Percentiles rank a stretch among this genome's conserved stretches.
Conservation (phyloP, 2,113 vertebrate species). For the Dromiciops gliroides region DNA sequence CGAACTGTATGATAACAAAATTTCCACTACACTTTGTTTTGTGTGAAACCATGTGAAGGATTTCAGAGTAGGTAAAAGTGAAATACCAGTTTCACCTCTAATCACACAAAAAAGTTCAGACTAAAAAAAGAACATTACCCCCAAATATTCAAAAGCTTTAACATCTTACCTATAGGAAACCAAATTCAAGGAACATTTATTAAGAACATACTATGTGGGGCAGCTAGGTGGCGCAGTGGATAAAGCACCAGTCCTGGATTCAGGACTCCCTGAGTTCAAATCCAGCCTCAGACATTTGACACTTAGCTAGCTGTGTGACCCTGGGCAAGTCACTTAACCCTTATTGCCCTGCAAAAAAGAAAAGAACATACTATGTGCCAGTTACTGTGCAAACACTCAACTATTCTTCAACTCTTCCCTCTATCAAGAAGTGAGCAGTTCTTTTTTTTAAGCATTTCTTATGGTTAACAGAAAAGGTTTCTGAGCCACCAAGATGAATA, state of each 20-base stretch:
- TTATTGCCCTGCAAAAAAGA: too few relatives aligned
- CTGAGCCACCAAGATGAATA: not conserved
- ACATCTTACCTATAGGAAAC: not conserved
- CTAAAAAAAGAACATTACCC: not conserved
- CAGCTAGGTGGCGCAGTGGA: too few relatives aligned
- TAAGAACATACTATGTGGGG: too few relatives aligned
- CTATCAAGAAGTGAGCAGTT: not conserved
- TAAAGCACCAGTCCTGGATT: too few relatives aligned
- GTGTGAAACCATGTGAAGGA: not conserved
- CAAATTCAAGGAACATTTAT: not conserved
- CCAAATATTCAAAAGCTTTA: not conserved
- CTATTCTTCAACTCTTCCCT: not conserved
- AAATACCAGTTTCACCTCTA: not conserved
- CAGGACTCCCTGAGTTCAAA: too few relatives aligned
- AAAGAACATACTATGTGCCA: not conserved
- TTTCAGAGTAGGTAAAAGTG: constrained; percentile 42
- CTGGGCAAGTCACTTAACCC: too few relatives aligned
- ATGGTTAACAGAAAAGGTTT: not conserved
- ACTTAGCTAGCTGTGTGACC: too few relatives aligned
- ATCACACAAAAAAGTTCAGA: not conserved
- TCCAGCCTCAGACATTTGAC: too few relatives aligned
- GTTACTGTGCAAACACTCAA: not conserved
- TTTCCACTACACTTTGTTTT: not conserved
- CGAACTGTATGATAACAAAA: not conserved
- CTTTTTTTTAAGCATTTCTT: too few relatives aligned